phyloP scores from a whole-genome alignment of 2,113 vertebrate species.

The Aix galericulata region DNA sequence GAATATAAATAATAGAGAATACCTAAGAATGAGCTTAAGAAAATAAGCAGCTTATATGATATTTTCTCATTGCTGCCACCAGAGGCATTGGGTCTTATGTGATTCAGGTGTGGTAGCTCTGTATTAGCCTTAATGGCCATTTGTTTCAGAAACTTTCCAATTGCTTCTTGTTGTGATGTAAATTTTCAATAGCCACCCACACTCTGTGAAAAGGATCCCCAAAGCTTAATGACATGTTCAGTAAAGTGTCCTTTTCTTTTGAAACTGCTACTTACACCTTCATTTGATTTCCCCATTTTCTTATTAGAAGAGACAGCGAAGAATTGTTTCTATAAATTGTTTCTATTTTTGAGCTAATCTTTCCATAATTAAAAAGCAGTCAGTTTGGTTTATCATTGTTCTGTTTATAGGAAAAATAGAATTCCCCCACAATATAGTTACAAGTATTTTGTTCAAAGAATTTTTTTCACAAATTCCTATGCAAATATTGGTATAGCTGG shows the following conservation, averaged over 20 bases:
- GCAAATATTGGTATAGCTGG: background rate
- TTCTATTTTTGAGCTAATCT: background rate
- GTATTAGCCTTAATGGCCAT: background rate
- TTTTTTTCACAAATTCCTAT: background rate
- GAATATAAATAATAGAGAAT: background rate
- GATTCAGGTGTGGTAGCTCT: background rate
- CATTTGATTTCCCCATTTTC: background rate
- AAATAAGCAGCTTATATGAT: background rate
- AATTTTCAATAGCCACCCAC: background rate
- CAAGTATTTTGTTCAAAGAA: background rate
- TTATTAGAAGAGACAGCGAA: background rate
- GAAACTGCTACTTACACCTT: background rate
- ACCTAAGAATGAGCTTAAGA: background rate
- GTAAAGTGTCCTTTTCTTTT: background rate
- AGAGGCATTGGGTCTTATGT: background rate
- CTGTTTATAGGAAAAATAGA: background rate
- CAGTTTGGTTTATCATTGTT: background rate
- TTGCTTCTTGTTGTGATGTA: background rate
- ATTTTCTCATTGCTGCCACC: background rate
- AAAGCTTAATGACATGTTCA: background rate
- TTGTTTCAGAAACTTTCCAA: background rate
- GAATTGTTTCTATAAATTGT: background rate
- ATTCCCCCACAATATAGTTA: background rate
- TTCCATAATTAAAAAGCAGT: slow-evolving; percentile 6
- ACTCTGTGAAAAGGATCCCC: background rate